Evolutionary conservation across 1,140 invertebrate genomes (phyloP).

Genomic region (Drosophila murphyi): DNA sequence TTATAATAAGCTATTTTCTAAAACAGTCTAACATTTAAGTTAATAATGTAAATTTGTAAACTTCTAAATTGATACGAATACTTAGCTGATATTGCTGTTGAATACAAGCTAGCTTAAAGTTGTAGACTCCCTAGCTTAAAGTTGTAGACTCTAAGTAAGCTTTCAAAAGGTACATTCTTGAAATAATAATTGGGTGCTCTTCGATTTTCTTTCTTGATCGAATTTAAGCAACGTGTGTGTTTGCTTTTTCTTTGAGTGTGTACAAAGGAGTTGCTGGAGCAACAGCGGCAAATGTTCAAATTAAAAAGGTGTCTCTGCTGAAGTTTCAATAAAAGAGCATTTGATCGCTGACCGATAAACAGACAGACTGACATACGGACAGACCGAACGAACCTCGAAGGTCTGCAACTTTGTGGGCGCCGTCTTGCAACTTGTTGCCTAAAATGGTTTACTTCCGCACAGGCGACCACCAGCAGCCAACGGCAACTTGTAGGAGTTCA

Average conservation of each 20-base stretch:
- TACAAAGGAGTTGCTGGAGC: conserved; percentile 3
- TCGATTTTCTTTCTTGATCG: too few relatives aligned
- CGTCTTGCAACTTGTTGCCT: conserved; percentile 63
- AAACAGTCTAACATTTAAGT: too few relatives aligned
- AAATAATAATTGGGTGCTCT: too few relatives aligned
- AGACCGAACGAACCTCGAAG: neutral
- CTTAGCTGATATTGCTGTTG: too few relatives aligned
- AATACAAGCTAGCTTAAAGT: too few relatives aligned
- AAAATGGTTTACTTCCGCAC: conserved; percentile 79
- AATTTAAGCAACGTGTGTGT: too few relatives aligned
- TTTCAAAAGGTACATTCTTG: too few relatives aligned
- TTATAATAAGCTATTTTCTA: too few relatives aligned
- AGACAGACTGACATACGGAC: conserved; percentile 3
- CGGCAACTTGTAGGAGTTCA: conserved; percentile 64
- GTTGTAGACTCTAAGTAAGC: too few relatives aligned
- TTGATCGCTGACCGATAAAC: conserved; percentile 43
- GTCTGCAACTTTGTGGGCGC: conserved; percentile 76
- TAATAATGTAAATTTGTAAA: too few relatives aligned
- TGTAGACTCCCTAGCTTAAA: too few relatives aligned
- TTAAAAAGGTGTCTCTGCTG: conserved; percentile 79
- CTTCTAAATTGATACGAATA: too few relatives aligned
- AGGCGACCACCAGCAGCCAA: conserved; percentile 49
- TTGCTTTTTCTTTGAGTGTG: neutral
- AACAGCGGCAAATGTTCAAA: conserved; percentile 65
- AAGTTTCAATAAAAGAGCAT: conserved; percentile 70